phyloP scores from a whole-genome alignment of 2,888 invertebrate species.

The Synergus umbraculus region DNA sequence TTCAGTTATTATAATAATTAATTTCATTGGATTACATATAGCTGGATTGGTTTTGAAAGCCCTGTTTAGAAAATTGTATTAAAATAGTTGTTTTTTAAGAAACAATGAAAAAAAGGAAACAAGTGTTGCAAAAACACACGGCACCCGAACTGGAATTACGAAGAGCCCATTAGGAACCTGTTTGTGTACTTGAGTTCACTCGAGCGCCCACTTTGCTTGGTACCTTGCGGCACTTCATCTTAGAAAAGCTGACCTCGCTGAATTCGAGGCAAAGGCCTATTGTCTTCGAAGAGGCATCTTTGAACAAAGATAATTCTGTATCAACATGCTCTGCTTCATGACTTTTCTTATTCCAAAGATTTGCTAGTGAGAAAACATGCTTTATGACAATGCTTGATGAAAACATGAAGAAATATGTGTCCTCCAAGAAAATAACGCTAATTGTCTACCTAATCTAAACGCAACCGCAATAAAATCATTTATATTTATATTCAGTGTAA shows the following conservation, averaged over 20 bases:
- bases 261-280: conserved; percentile 46
- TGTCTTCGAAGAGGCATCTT: conserved; percentile 51
- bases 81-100: neutral
- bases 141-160: conserved; percentile 15
- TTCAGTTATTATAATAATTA: no score
- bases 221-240: conserved; percentile 61
- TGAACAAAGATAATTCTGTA: conserved; percentile 53
- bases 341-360: conserved; percentile 9
- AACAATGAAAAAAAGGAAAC: neutral
- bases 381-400: neutral
- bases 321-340: conserved; percentile 37
- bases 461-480: no score
- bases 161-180: conserved; percentile 63
- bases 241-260: conserved; percentile 61
- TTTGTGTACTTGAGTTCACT: conserved; percentile 60
- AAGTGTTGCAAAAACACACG: neutral
- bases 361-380: neutral
- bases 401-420: neutral
- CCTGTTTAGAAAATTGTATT: no score
- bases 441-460: neutral
- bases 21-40: no score
- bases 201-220: conserved; percentile 55
- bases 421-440: neutral
- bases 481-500: no score
- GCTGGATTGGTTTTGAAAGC: no score